Evolutionary conservation across 2,113 vertebrate genomes (phyloP).

Genomic region (Nanorana parkeri): DNA sequence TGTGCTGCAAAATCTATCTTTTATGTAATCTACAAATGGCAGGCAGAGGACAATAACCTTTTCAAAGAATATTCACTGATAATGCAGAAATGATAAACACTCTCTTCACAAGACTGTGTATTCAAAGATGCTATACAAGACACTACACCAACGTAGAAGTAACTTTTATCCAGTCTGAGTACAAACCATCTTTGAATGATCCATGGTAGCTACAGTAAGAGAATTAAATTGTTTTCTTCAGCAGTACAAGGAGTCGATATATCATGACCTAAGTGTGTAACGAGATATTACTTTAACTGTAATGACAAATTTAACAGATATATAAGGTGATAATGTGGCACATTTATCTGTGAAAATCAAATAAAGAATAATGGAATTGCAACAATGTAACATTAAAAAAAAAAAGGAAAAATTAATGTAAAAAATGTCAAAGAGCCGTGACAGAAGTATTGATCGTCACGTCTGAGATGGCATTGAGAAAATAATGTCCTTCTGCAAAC

Average conservation of each 20-base stretch:
- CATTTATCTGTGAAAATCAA: conserved; percentile 52
- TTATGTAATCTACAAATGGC: no score
- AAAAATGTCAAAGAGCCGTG: conserved; percentile 33
- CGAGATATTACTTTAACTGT: conserved; percentile 45
- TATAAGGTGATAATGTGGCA: conserved; percentile 18
- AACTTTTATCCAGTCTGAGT: background rate
- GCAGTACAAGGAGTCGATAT: conserved; percentile 22
- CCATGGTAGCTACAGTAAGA: background rate
- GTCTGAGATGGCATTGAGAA: background rate
- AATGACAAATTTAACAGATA: conserved; percentile 35
- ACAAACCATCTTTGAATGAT: background rate
- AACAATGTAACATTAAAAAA: conserved; percentile 39
- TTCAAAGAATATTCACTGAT: no score
- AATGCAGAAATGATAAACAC: no score
- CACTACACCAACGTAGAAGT: background rate
- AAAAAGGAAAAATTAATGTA: conserved; percentile 24
- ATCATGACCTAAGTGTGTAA: conserved; percentile 41
- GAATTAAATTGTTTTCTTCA: conserved; percentile 24
- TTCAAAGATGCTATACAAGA: no score
- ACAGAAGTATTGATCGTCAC: conserved; percentile 30
- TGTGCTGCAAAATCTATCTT: no score
- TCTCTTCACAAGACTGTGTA: no score
- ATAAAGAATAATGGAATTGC: conserved; percentile 40
- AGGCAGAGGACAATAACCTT: no score
- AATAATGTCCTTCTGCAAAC: background rate